Conservation (phyloP, 2,797 vertebrate genomes). For the Acanthornis magna region DNA sequence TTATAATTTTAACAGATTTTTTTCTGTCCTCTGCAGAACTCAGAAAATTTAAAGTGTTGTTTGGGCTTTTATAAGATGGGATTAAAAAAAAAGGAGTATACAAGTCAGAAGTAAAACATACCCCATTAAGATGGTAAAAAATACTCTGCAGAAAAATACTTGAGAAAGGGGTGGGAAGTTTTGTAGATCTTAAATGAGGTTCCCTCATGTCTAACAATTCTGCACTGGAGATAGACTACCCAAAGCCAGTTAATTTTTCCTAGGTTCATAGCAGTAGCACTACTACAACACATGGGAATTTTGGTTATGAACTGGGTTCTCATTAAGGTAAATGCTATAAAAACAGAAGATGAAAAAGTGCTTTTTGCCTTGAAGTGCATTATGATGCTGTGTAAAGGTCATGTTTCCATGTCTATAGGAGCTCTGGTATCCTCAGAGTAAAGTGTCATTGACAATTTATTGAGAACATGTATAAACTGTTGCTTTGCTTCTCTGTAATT, state of each 20-base stretch:
- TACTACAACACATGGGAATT: not conserved
- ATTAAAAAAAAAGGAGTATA: not conserved
- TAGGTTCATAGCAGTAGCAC: not conserved
- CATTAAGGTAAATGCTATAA: not conserved
- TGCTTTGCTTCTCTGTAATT: not conserved
- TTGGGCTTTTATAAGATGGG: not conserved
- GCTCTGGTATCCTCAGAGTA: not conserved
- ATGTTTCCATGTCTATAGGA: not conserved
- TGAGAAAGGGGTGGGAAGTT: not conserved
- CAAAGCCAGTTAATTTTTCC: not conserved
- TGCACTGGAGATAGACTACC: not conserved
- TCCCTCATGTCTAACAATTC: not conserved
- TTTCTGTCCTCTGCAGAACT: not conserved
- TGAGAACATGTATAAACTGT: slow-evolving; percentile 10
- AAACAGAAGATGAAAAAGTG: not conserved
- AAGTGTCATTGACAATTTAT: slow-evolving; percentile 11
- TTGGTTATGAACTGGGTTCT: not conserved
- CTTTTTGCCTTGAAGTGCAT: not conserved
- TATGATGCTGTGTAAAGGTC: not conserved
- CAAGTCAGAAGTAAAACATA: not conserved
- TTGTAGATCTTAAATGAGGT: not conserved
- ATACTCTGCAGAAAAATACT: not conserved
- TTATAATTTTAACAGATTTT: not conserved
- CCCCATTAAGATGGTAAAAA: not conserved
- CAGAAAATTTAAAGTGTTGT: not conserved